A percentile compares a stretch with the other conserved stretches of the same genome.
Evolutionary conservation across 2,888 invertebrate genomes (phyloP).

Genomic region (Anthoptus insignis): DNA sequence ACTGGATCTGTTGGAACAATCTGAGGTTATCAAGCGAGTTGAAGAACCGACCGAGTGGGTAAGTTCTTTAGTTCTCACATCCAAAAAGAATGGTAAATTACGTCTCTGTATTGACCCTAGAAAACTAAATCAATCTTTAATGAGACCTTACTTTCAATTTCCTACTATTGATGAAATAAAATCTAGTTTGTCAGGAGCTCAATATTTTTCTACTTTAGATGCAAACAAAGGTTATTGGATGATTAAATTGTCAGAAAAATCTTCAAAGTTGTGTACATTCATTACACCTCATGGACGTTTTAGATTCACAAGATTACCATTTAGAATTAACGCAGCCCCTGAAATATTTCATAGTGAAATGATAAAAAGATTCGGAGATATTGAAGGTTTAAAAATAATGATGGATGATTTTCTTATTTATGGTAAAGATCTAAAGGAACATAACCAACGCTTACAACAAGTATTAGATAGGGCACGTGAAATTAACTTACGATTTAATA

Average conservation of each 20-base stretch:
- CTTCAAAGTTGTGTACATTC: not conserved
- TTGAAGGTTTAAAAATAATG: not conserved
- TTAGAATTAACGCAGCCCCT: not conserved
- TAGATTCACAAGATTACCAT: not conserved
- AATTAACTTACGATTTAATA: slow-evolving; percentile 41
- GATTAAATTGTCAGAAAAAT: no score
- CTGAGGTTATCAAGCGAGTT: no score
- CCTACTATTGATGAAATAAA: not conserved
- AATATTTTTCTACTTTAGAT: not conserved
- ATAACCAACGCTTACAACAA: not conserved
- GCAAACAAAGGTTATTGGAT: slow-evolving; percentile 1
- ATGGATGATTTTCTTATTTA: not conserved
- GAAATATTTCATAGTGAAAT: not conserved
- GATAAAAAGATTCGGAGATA: not conserved
- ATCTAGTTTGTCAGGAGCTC: not conserved
- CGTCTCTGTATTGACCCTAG: not conserved
- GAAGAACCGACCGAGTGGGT: not conserved
- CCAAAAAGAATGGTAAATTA: not conserved
- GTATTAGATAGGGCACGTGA: not conserved
- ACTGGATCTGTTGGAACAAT: no score
- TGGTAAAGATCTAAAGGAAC: not conserved
- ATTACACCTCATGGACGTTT: not conserved
- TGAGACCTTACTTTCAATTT: not conserved
- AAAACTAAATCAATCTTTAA: not conserved
- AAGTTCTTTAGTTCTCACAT: not conserved